Conservation (phyloP, 2,113 vertebrate species). For the Lampris incognitus region DNA sequence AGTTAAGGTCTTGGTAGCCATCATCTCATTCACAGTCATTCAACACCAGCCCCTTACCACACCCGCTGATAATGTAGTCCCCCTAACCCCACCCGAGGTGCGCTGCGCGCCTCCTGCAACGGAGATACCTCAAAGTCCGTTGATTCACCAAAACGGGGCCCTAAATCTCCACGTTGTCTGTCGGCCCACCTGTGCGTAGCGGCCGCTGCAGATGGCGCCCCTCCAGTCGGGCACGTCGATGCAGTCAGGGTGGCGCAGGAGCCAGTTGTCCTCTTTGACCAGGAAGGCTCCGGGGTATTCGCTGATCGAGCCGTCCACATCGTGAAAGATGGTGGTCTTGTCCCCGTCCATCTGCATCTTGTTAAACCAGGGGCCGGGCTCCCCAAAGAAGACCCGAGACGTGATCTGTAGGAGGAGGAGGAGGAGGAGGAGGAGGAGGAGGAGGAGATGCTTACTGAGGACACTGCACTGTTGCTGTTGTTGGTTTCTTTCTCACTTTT, state of each 20-base stretch:
- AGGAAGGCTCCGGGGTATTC: constrained; percentile 94
- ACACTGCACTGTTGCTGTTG: too few species aligned
- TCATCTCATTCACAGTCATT: too few species aligned
- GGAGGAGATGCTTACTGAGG: too few species aligned
- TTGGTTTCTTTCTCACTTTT: too few species aligned
- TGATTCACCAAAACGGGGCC: too few species aligned
- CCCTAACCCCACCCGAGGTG: too few species aligned
- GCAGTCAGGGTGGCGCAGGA: constrained; percentile 94
- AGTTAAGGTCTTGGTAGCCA: too few species aligned
- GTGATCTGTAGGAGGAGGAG: constrained; percentile 83
- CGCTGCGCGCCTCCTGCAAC: too few species aligned
- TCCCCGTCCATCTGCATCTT: constrained; percentile 96
- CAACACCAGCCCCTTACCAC: too few species aligned
- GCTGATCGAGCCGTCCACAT: constrained; percentile 93
- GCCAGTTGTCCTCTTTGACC: constrained; percentile 96
- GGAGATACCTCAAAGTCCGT: too few species aligned
- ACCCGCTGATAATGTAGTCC: too few species aligned
- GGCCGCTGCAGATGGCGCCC: constrained; percentile 93
- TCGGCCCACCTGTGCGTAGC: constrained; percentile 89
- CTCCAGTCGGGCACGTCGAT: constrained; percentile 95
- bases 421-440: not conserved
- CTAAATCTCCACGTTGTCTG: too few species aligned
- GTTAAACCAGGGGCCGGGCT: constrained; percentile 96
- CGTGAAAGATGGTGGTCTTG: constrained; percentile 96
- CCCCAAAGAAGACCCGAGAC: constrained; percentile 96